Evolutionary conservation across 2,113 vertebrate genomes (phyloP).

Genomic region (Stomatorhinus ivindoensis): DNA sequence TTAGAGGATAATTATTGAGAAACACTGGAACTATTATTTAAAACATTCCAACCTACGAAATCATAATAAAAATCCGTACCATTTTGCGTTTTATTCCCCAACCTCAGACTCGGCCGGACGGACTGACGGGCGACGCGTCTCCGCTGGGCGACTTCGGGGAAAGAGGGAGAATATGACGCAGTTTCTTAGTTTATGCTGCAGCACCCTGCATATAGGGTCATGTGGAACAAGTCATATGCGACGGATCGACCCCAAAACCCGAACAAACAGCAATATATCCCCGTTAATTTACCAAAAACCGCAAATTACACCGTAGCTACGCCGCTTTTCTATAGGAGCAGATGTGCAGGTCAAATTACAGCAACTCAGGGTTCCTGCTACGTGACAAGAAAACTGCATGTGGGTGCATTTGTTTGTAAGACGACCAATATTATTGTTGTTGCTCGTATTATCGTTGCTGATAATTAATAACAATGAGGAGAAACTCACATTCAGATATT

Average conservation of each 20-base stretch:
- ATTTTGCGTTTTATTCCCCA: constrained; percentile 37
- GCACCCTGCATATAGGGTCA: constrained; percentile 30
- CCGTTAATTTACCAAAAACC: background rate
- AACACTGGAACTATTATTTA: too few relatives aligned
- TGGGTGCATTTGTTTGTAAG: background rate
- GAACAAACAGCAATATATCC: background rate
- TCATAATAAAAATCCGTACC: constrained; percentile 26
- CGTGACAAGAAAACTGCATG: background rate
- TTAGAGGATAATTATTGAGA: background rate
- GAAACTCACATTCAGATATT: background rate
- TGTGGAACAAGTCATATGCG: constrained; percentile 40
- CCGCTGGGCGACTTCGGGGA: constrained; percentile 28
- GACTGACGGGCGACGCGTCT: constrained; percentile 22
- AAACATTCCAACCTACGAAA: background rate
- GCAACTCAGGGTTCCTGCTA: background rate
- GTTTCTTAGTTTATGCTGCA: constrained; percentile 37
- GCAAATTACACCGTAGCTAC: background rate
- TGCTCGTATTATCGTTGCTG: background rate
- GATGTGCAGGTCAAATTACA: background rate
- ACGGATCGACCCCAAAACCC: background rate
- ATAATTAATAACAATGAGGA: background rate
- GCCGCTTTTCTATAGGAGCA: background rate
- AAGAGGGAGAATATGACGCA: constrained; percentile 39
- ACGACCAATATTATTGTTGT: background rate
- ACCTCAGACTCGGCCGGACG: constrained; percentile 26